These are phyloP conservation scores for Laothoe populi DNA, from an alignment of 2,888 invertebrate genomes.

Conservation along the genomic window DNA sequence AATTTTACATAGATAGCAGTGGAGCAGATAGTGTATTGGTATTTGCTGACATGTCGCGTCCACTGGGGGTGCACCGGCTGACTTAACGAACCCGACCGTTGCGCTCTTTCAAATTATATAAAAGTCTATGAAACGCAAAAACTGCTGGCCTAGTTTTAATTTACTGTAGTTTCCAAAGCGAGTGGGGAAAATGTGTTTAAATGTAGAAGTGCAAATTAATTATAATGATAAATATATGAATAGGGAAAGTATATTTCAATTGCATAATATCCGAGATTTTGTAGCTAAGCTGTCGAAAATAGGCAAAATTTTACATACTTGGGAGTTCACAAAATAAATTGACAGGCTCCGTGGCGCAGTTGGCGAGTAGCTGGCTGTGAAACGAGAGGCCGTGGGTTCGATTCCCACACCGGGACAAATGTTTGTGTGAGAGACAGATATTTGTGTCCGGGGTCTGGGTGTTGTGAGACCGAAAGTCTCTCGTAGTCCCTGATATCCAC, in stretches of 20 bases:
- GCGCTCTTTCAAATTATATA: conserved; percentile 10
- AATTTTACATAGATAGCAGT: conserved; percentile 9
- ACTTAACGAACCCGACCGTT: conserved; percentile 12
- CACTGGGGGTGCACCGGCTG: conserved; percentile 9
- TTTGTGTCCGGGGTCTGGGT: no score
- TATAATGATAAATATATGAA: background rate
- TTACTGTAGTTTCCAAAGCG: conserved; percentile 4
- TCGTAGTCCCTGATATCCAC: no score
- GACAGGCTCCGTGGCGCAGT: no score
- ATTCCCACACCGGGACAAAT: no score
- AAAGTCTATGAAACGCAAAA: conserved; percentile 8
- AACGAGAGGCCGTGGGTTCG: no score
- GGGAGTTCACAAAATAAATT: no score
- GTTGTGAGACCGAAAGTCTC: no score
- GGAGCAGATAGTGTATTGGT: conserved; percentile 10
- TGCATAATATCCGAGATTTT: no score
- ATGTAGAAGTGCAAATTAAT: background rate
- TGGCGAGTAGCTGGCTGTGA: no score
- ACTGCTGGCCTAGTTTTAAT: conserved; percentile 1
- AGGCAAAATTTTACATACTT: no score
- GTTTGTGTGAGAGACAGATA: no score
- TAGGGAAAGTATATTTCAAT: background rate
- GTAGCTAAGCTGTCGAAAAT: no score
- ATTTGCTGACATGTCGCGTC: conserved; percentile 13
- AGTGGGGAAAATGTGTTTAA: background rate